Conservation (phyloP, 2,113 vertebrate genomes). For the Ahaetulla prasina region DNA sequence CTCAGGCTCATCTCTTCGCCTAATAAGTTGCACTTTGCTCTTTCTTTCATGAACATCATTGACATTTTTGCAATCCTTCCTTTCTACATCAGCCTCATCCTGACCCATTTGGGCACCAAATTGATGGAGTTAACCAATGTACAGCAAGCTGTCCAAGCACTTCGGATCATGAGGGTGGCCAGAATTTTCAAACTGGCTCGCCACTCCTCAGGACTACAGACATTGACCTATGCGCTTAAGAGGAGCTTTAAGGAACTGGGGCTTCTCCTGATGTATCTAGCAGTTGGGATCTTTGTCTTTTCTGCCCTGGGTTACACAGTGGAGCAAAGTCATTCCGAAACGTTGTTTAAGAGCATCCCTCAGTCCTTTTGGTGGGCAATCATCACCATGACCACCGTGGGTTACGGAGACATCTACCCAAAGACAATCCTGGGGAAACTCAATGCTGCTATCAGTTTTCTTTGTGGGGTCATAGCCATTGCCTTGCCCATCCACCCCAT, state of each 20-base stretch:
- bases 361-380: conserved; percentile 99
- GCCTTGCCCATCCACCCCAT: conserved; percentile 96
- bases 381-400: conserved; percentile 98
- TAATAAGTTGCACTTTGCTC: conserved; percentile 83
- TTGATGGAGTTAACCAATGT: conserved; percentile 92
- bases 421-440: conserved; percentile 95
- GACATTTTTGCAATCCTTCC: conserved; percentile 92
- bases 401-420: conserved; percentile 96
- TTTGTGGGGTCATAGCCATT: conserved; percentile 94
- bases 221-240: conserved; percentile 91
- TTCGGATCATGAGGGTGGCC: conserved; percentile 90
- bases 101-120: conserved; percentile 86
- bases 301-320: conserved; percentile 93
- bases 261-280: conserved; percentile 93
- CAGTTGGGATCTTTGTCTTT: conserved; percentile 95
- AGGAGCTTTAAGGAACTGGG: conserved; percentile 93
- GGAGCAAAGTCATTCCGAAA: conserved; percentile 95
- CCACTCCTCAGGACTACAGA: conserved; percentile 92
- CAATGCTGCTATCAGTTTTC: conserved; percentile 94
- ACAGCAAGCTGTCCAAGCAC: conserved; percentile 91
- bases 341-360: conserved; percentile 95
- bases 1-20: conserved; percentile 88
- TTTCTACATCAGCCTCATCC: conserved; percentile 87
- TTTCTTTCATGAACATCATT: conserved; percentile 93
- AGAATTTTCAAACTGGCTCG: conserved; percentile 95